These are phyloP conservation scores for Lichenostomus cassidix DNA, from an alignment of 2,113 vertebrate genomes.

Conservation along the genomic window DNA sequence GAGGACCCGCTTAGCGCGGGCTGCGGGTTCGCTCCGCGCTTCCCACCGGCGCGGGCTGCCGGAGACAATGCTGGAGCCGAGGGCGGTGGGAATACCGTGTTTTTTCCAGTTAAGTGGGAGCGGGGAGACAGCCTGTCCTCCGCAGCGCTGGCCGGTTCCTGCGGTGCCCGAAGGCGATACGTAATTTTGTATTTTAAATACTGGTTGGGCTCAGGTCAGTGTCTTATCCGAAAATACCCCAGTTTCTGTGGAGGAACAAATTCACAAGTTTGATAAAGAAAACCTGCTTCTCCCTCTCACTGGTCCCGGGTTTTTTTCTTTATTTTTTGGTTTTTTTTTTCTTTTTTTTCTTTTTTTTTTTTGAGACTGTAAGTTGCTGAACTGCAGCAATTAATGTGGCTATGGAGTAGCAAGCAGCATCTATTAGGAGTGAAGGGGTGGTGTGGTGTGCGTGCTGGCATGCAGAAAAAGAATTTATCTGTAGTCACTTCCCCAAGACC, in stretches of 20 bases:
- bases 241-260: neutral
- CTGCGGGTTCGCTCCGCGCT: too few species aligned
- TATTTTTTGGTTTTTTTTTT: neutral
- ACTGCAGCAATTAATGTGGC: rapidly evolving
- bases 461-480: neutral
- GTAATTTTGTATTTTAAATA: rapidly evolving
- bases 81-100: neutral
- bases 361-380: rapidly evolving
- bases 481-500: neutral
- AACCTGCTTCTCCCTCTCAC: rapidly evolving
- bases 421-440: neutral
- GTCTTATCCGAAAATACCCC: neutral
- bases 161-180: rapidly evolving
- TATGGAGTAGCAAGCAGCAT: rapidly evolving
- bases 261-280: neutral
- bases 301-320: neutral
- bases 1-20: rapidly evolving
- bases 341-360: too few species aligned
- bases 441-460: rapidly evolving
- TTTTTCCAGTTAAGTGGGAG: neutral
- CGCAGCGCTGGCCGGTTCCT: rapidly evolving
- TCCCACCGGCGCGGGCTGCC: neutral
- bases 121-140: neutral
- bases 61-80: rapidly evolving
- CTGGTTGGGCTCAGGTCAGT: neutral